Evolutionary conservation across 1,140 invertebrate genomes (phyloP), one percentile per base, ranked within the genome.

Genomic region (Penaeus japonicus): DNA sequence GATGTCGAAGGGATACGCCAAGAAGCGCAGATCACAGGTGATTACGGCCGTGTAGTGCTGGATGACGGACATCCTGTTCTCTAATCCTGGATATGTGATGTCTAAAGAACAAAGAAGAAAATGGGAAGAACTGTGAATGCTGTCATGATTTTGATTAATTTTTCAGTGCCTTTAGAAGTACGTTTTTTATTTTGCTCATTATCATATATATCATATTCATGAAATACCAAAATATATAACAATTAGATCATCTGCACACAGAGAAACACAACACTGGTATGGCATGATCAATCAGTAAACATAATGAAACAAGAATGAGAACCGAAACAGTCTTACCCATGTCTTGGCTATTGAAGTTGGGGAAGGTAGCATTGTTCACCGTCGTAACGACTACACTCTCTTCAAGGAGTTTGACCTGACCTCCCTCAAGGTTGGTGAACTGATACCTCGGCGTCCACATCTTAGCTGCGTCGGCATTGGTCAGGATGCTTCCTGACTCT

Each of bases 41-140:
- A 86, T 79, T n/a, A 10, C 35, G 1, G 77, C 85, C 7, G 73
- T 86, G 73, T 86, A 86, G n/a, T 79, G 75, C n/a, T 80, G 85
- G 53, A 86, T 32, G 17, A 86, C 32, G 5, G 75, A 59, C 1
- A 86, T 20, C 30, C 22, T 78, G 85, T 86, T 86, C n/a, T 27
- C 39, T 27, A 24, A 12, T 1, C 85, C 85, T 27, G 85, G 85
- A 35, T 79, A 86, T 2, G 53, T 20, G n/a, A 62, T 62, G 17
- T 86, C 85, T 86, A 57, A 22, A 79, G 59, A 32, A 20, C 4
- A 32, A 73, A 24, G 24, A 10, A 24, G 10, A 73, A 27, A 18
- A 1, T 1, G 35, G 17, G 18, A 32, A 73, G 1, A 73, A 73
- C 1, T 30, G 0, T 30, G 70, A 73, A 12, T 30, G n/a, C 18